phyloP scores from a whole-genome alignment of 2,113 vertebrate genomes.

The Menura novaehollandiae region DNA sequence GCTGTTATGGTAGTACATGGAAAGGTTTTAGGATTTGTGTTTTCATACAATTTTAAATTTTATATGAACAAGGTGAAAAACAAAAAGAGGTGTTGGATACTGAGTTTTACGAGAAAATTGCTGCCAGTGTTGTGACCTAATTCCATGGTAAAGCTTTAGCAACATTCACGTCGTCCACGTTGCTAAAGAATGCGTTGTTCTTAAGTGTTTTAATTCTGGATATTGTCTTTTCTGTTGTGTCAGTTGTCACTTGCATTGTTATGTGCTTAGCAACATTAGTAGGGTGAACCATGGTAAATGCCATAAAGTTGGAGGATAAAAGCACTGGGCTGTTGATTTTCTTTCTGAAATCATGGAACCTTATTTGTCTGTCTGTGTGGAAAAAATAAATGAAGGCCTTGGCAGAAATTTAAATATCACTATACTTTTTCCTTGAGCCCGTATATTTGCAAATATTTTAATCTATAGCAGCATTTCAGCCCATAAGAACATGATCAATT shows the following conservation, averaged over 20 bases:
- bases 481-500: background rate
- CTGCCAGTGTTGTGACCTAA: background rate
- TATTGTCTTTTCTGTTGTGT: background rate
- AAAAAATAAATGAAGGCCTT: background rate
- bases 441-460: background rate
- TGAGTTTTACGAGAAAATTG: background rate
- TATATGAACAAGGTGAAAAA: background rate
- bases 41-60: background rate
- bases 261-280: background rate
- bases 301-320: background rate
- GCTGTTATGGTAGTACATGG: background rate
- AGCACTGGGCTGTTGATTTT: background rate
- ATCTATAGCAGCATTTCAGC: background rate
- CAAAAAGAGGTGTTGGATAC: background rate
- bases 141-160: background rate
- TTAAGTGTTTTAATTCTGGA: background rate
- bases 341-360: background rate
- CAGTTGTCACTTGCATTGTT: background rate
- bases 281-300: background rate
- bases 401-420: background rate
- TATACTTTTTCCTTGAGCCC: background rate
- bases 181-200: background rate
- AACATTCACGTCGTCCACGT: background rate
- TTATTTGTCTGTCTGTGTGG: background rate
- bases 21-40: background rate